phyloP scores from a whole-genome alignment of 2,888 invertebrate genomes.

The Diadegma fenestrale region DNA sequence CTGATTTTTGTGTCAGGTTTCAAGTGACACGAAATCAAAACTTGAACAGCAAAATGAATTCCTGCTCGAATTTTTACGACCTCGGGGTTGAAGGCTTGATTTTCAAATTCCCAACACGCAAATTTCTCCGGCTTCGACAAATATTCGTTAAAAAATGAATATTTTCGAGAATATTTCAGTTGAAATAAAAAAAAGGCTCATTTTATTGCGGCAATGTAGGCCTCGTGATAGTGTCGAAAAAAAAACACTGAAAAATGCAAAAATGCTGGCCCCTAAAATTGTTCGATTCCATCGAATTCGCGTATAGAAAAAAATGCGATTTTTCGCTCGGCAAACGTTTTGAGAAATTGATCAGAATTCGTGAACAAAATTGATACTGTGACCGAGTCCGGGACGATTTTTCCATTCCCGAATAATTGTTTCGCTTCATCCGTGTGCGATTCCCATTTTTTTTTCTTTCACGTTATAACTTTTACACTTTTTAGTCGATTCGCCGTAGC shows the following conservation, averaged over 20 bases:
- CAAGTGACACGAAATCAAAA: too few relatives aligned
- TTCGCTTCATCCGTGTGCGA: not conserved
- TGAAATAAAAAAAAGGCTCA: not conserved
- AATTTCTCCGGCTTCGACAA: not conserved
- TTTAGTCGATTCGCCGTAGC: slow-evolving; percentile 51
- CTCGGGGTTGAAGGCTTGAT: not conserved
- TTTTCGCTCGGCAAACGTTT: not conserved
- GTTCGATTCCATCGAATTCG: not conserved
- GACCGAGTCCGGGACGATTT: not conserved
- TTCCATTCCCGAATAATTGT: not conserved
- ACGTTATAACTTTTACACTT: slow-evolving; percentile 6
- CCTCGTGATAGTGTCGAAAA: not conserved
- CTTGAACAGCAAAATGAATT: too few relatives aligned
- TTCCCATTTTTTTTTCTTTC: not conserved
- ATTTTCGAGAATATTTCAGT: not conserved
- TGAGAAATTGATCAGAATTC: not conserved
- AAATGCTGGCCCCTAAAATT: not conserved
- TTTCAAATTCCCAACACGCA: not conserved
- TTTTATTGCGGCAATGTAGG: slow-evolving; percentile 14
- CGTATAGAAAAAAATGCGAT: not conserved
- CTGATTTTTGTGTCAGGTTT: too few relatives aligned
- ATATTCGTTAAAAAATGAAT: not conserved
- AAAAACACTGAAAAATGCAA: not conserved
- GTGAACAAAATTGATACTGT: not conserved
- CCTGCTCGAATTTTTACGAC: not conserved